A percentile compares a stretch with the other conserved stretches of the same genome.
These are phyloP conservation scores for Drosophila persimilis DNA, from an alignment of 1,140 invertebrate species.

Conservation along the genomic window DNA sequence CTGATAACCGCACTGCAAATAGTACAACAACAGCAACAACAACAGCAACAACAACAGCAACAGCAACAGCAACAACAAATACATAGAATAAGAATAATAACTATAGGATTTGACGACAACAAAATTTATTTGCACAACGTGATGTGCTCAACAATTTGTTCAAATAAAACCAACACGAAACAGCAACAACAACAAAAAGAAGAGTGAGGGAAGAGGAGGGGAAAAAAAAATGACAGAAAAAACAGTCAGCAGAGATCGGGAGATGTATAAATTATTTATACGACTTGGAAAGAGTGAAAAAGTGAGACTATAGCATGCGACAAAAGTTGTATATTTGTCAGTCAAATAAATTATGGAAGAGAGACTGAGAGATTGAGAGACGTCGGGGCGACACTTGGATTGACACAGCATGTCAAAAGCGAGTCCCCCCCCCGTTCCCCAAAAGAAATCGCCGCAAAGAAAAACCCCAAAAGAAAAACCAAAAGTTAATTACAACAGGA, in stretches of 20 bases:
- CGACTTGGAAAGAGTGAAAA: constrained; percentile 5
- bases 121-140: constrained; percentile 56
- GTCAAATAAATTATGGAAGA: constrained; percentile 24
- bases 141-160: constrained; percentile 55
- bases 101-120: too few species aligned
- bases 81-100: constrained; percentile 23
- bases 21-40: constrained; percentile 7
- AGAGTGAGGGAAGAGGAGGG: constrained; percentile 5
- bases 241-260: constrained; percentile 5
- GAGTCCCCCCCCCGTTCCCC: not conserved
- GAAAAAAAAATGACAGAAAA: constrained; percentile 13
- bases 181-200: too few species aligned
- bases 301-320: constrained; percentile 17
- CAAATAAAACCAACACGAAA: constrained; percentile 28
- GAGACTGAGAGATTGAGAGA: not conserved
- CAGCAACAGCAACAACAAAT: constrained; percentile 43
- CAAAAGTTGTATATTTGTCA: constrained; percentile 11
- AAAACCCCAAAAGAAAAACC: constrained; percentile 21
- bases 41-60: constrained; percentile 5
- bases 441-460: too few species aligned
- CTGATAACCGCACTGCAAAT: constrained; percentile 63
- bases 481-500: constrained; percentile 40
- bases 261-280: constrained; percentile 37
- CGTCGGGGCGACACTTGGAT: constrained; percentile 1
- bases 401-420: constrained; percentile 36